A percentile compares a stretch with the other conserved stretches of the same genome.
Evolutionary conservation across 1,140 invertebrate genomes (phyloP).

Genomic region (Nomia melanderi): DNA sequence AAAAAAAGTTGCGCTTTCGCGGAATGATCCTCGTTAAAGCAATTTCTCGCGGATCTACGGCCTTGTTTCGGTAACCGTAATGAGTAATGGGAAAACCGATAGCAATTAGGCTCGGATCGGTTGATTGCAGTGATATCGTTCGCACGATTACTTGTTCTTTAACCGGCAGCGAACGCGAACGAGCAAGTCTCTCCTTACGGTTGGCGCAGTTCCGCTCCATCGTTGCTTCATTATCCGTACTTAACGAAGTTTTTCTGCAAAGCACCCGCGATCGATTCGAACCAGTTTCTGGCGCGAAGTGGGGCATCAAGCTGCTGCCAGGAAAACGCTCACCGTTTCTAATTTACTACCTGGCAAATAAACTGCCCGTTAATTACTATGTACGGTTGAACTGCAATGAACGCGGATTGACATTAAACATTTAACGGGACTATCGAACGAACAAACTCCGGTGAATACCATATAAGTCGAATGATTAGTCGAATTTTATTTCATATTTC

Average conservation of each 20-base stretch:
- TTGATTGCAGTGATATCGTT: constrained; percentile 41
- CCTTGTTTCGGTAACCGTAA: constrained; percentile 30
- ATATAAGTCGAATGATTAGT: too few relatives aligned
- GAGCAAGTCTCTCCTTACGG: background rate
- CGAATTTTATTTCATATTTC: too few relatives aligned
- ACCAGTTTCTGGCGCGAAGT: constrained; percentile 17
- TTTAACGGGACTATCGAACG: too few relatives aligned
- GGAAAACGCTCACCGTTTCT: background rate
- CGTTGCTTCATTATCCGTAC: constrained; percentile 51
- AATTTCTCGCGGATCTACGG: background rate
- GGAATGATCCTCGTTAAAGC: constrained; percentile 1
- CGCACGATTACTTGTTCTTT: constrained; percentile 33
- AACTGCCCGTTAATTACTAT: background rate
- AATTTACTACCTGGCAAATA: background rate
- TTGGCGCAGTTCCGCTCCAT: constrained; percentile 41
- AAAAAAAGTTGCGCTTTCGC: background rate
- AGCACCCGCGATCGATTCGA: constrained; percentile 38
- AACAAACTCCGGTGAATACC: too few relatives aligned
- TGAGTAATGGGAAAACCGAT: constrained; percentile 35
- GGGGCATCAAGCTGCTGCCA: background rate
- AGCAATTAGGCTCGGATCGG: constrained; percentile 37
- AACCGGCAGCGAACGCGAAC: constrained; percentile 1
- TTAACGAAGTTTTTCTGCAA: constrained; percentile 50
- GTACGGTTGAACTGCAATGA: background rate
- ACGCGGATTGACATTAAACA: too few relatives aligned